These are phyloP conservation scores for Cricetomys ansorgei DNA, from an alignment of 2,113 vertebrate species.

Conservation along the genomic window DNA sequence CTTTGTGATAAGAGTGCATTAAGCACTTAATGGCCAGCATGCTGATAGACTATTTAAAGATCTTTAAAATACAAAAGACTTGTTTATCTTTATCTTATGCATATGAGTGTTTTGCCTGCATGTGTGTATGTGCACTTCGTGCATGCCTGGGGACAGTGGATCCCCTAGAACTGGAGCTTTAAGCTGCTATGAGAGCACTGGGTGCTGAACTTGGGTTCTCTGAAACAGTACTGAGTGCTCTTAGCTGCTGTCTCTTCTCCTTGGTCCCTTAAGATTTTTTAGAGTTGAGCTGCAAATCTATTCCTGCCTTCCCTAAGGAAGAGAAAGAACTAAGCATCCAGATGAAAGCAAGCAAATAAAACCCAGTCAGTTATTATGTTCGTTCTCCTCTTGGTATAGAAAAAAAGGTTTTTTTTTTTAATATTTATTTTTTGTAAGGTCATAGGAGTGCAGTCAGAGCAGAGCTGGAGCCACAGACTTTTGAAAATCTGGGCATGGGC, in stretches of 20 bases:
- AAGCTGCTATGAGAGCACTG: neutral
- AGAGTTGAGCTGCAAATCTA: neutral
- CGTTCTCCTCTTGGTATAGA: neutral
- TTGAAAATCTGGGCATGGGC: neutral
- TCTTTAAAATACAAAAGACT: no score
- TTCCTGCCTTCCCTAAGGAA: slow-evolving; percentile 5
- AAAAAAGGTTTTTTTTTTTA: neutral
- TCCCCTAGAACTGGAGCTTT: neutral
- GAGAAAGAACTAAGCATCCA: neutral
- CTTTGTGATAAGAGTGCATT: accelerated
- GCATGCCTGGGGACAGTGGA: neutral
- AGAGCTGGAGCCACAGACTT: neutral
- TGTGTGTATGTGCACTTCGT: neutral
- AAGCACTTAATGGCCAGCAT: neutral
- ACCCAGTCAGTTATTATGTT: neutral
- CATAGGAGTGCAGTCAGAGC: neutral
- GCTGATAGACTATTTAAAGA: neutral
- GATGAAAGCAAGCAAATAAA: neutral
- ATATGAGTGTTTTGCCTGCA: neutral
- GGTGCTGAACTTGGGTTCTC: neutral
- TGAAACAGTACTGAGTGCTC: neutral
- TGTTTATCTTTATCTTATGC: neutral
- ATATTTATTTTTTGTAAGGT: neutral
- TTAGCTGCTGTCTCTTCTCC: neutral
- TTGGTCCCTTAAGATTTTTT: neutral